Evolutionary conservation across 1,140 invertebrate species (phyloP).

Genomic region (Drosophila eugracilis): DNA sequence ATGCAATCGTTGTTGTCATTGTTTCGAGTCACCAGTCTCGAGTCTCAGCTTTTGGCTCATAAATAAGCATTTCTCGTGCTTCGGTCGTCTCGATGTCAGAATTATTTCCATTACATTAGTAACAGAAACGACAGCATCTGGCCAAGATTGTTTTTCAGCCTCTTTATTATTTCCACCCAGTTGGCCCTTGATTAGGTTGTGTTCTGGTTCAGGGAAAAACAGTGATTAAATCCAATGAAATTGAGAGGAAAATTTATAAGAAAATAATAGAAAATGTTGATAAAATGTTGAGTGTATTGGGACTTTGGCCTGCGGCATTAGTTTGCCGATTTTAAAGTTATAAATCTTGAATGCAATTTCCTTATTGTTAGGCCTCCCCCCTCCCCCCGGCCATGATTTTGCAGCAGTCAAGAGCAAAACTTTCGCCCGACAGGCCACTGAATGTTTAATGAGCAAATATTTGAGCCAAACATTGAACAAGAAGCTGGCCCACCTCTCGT

Average conservation of each 20-base stretch:
- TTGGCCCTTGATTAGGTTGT: background rate
- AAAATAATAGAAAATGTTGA: too few relatives aligned
- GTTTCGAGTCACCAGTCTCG: too few relatives aligned
- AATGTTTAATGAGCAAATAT: constrained; percentile 64
- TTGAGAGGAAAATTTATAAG: background rate
- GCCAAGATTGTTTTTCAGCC: background rate
- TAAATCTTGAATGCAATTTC: constrained; percentile 79
- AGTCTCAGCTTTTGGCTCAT: constrained; percentile 48
- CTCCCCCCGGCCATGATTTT: background rate
- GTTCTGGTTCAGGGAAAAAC: background rate
- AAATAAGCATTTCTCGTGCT: constrained; percentile 67
- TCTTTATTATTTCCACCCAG: background rate
- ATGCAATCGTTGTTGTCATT: constrained; percentile 34
- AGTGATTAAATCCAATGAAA: constrained; percentile 1
- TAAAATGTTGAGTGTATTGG: background rate
- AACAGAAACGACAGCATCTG: constrained; percentile 53
- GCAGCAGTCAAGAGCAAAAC: constrained; percentile 23
- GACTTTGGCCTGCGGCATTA: constrained; percentile 3
- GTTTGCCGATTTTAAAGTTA: constrained; percentile 45
- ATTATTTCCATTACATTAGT: constrained; percentile 81
- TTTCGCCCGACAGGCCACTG: constrained; percentile 39
- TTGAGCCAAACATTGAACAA: constrained; percentile 51
- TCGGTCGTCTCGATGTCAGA: constrained; percentile 55
- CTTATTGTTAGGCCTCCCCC: constrained; percentile 36
- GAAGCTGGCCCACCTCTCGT: constrained; percentile 21